Evolutionary conservation across 2,113 vertebrate genomes (phyloP), one percentile per base, ranked within the genome.

Genomic region (Tringa solitaria): DNA sequence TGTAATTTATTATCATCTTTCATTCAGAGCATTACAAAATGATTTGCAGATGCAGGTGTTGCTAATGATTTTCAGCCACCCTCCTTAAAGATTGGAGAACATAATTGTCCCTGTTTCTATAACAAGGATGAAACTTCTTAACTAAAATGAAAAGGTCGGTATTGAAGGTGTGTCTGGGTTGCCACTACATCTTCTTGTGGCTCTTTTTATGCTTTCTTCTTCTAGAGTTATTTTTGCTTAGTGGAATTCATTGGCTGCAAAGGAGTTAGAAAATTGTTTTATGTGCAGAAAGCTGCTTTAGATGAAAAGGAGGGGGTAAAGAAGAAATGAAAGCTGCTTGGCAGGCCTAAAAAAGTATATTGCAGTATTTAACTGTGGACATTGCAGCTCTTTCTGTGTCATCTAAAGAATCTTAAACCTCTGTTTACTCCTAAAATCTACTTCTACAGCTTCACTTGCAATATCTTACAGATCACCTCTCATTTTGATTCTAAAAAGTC

Each of bases 1-100:
- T 76, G 94, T 77, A 95, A 96, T 97, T 96, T 97, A 95, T 96
- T 96, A 95, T 81, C 88, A 75, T 95, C 92, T 91, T 95, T 93
- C 95, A 92, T 92, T 96, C 92, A 87, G 73, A 89, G 89, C 84
- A 84, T 96, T 96, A 91, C 95, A 96, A 96, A 96, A 89, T 96
- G 89, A 96, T 95, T 93, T 97, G 77, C 77, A 91, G 92, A 91
- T 96, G 89, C 94, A 95, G 95, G 96, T 97, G 90, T 91, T 96
- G 54, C 91, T 96, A 93, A 95, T 95, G 96, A 84, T 93, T 96
- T 96, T 92, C 81, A 96, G 74, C 83, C 48, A 84, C 59, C 24
- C 45, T 92, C 67, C 86, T 95, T 84, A 84, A 96, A 95, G 74
- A 92, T 0, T 64, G 73, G 92, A 82, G 86, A 92, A 82, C n/a